Base-by-base conservation (phyloP, 2,888 invertebrate genomes). In the Tenthredo scrophulariae region DNA sequence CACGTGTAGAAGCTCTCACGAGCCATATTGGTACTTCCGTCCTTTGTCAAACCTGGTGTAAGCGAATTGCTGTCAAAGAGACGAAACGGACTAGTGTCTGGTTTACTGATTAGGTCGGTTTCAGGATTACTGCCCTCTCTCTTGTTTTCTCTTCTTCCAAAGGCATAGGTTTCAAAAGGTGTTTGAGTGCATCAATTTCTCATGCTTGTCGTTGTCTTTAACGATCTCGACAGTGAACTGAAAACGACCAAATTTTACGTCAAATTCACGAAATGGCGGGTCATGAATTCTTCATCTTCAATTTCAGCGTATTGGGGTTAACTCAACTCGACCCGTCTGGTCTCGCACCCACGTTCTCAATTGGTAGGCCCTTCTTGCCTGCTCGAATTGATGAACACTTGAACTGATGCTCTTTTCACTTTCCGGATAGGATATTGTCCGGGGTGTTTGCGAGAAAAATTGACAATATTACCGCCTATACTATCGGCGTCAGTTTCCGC, bases 321-420 rank as follows among this genome's bases (percentile, higher is more conserved):
- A 62, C 62, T 62, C 10, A 9, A 67, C 26, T 15, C 29, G 18
- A 15, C 18, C 33, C 29, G 33, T 33, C 26, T 33, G 33, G 29
- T 15, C 7, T 33, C 18, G 13, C 29, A 67, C 6, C 33, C 18
- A 67, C 6, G 18, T 33, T 33, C 33, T 33, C 67, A 15, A 67
- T 67, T 18, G 67, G 33, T 67, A 67, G 33, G 33, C 6, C 62
- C 22, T 26, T 13, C 22, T 75, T 46, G 46, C 43, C n/a, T 26
- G 18, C 29, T 50, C 10, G 33, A 54, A 77, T 50, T 40, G 77
- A 77, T 77, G 46, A 46, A 54, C 50, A 77, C 77, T 77, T 77
- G 77, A 54, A 0, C 77, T 29, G 54, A 50, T 15, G 77, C 33
- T 40, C 29, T 50, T 29, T 77, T 77, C 18, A 77, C 29, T 54